A percentile compares a stretch with the other conserved stretches of the same genome.
Conservation (phyloP, 2,113 vertebrate species). For the Chiloscyllium plagiosum region DNA sequence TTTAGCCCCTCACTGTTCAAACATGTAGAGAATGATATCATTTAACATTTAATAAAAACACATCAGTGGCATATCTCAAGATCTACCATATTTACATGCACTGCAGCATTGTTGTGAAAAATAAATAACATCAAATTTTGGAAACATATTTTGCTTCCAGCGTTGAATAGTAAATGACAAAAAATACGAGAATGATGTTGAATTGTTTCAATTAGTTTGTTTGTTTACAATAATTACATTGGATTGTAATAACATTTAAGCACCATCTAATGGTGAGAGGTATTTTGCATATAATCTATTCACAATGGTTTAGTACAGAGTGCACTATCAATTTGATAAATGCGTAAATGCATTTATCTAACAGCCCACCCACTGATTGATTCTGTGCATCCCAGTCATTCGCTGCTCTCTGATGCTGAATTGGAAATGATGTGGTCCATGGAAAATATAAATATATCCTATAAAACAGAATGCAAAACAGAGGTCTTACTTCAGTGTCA, state of each 20-base stretch:
- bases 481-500: neutral
- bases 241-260: neutral
- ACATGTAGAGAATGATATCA: neutral
- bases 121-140: neutral
- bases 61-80: neutral
- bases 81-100: neutral
- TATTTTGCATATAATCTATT: neutral
- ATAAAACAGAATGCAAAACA: conserved; percentile 36
- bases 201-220: neutral
- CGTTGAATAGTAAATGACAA: neutral
- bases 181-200: neutral
- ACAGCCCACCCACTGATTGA: conserved; percentile 47
- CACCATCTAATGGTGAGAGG: neutral
- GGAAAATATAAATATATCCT: conserved; percentile 56
- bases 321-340: neutral
- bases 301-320: neutral
- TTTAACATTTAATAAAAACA: neutral
- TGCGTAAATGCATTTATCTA: conserved; percentile 25
- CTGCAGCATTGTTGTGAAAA: neutral
- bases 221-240: neutral
- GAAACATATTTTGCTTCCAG: neutral
- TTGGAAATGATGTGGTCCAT: conserved; percentile 47
- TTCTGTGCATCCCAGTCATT: conserved; percentile 48
- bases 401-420: conserved; percentile 51
- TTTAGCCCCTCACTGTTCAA: neutral